Conservation (phyloP, 2,797 vertebrate genomes). For the Saxicola maurus region DNA sequence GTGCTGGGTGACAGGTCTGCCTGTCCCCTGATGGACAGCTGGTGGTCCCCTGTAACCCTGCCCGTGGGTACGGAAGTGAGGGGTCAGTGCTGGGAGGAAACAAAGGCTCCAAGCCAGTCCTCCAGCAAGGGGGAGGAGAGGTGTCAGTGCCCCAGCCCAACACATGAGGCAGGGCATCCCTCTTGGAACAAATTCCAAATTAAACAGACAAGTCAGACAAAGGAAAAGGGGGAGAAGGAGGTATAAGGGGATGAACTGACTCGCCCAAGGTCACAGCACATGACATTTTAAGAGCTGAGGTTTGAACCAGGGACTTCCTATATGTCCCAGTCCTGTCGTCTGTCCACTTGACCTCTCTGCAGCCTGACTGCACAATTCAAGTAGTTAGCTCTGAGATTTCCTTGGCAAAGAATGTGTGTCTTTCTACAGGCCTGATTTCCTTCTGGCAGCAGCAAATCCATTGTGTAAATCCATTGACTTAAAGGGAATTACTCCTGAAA, state of each 20-base stretch:
- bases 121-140: not conserved
- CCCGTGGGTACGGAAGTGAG: not conserved
- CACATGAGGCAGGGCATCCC: not conserved
- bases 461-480: constrained; percentile 64
- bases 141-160: not conserved
- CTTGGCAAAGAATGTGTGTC: constrained; percentile 44
- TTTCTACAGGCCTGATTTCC: constrained; percentile 52
- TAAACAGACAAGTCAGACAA: constrained; percentile 9
- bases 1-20: not conserved
- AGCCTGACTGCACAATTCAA: constrained; percentile 57
- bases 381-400: constrained; percentile 61
- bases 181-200: not conserved
- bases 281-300: not conserved
- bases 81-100: not conserved
- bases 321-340: not conserved
- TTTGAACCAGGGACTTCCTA: constrained; percentile 26
- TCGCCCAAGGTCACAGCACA: not conserved
- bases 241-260: not conserved
- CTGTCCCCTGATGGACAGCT: not conserved
- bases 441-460: constrained; percentile 56
- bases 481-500: constrained; percentile 50
- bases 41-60: not conserved
- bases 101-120: not conserved
- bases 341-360: constrained; percentile 60
- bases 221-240: not conserved